phyloP scores from a whole-genome alignment of 2,113 vertebrate species.

The Eretmochelys imbricata region DNA sequence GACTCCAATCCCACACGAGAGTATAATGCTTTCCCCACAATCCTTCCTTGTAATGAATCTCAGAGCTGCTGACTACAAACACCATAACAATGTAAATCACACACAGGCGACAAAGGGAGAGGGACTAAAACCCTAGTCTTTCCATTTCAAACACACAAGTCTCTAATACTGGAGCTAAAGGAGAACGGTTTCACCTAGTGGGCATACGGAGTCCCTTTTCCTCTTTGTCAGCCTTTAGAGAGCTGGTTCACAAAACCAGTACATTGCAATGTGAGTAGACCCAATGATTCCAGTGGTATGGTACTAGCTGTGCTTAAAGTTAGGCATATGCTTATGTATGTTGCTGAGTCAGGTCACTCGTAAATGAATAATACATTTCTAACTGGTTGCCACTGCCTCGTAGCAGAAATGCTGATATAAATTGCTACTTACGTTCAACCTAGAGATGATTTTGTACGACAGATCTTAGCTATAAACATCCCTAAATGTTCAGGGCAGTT shows the following conservation, averaged over 20 bases:
- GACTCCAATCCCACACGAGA: neutral
- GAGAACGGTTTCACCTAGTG: neutral
- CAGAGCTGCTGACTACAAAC: neutral
- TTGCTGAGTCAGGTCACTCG: rapidly evolving
- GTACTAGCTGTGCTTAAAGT: neutral
- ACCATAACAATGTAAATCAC: rapidly evolving
- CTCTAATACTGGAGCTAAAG: neutral
- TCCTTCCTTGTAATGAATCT: neutral
- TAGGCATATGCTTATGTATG: neutral
- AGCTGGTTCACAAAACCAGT: rapidly evolving
- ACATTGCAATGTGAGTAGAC: rapidly evolving
- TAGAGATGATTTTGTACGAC: rapidly evolving
- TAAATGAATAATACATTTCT: neutral
- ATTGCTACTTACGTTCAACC: neutral
- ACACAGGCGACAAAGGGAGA: rapidly evolving
- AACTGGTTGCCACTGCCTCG: neutral
- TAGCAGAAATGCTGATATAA: neutral
- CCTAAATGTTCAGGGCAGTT: neutral
- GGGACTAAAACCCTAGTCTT: neutral
- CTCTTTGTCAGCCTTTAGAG: neutral
- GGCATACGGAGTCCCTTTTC: neutral
- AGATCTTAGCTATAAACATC: neutral
- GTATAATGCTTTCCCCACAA: neutral
- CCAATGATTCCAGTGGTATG: neutral
- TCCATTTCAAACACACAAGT: neutral